Base-by-base conservation (phyloP, 1,140 invertebrate species). In the Zaprionus ornatus region DNA sequence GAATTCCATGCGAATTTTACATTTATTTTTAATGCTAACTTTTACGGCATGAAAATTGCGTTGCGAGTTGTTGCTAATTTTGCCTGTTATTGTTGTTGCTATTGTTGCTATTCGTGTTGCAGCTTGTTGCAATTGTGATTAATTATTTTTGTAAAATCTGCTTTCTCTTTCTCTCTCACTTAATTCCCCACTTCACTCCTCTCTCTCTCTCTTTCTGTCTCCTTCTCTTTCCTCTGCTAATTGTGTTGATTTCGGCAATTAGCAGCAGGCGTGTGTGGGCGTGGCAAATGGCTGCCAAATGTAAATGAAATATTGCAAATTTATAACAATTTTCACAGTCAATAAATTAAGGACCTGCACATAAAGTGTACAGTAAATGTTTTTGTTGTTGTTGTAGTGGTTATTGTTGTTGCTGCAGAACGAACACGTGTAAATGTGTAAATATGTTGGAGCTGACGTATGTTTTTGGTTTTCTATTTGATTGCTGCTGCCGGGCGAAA, bases 251-350 rank as follows among this genome's bases (percentile, higher is more conserved):
- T 68, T 81, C 40, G 63, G 59, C 70, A 70, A 74, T 77, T 71
- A 74, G 48, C 48, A 68, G 13, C 60, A 23, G 62, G 37, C 45
- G 56, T 66, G 42, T 27, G 35, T 55, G 35, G 45, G 62, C 32
- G 40, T 73, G 45, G 48, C 48, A 55, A 40, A 42, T 37, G 42
- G 37, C 21, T 59, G 42, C 52, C 42, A 54, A 64, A 32, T 67
- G 69, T 62, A 67, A 76, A 76, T 65, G 45, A 73, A 79, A 79
- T 81, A 69, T 80, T 80, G 70, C 25, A 77, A 80, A 82, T 75
- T 71, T 80, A 69, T 82, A 57, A 77, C 79, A 72, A 75, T 82
- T 82, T 82, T 79, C 75, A 82, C 71, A 81, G 78, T 57, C 70
- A 70, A 81, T 78, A 76, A 78, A 84, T 85, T 54, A 71, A 66